Percentiles rank a stretch among this genome's conserved stretches.
Conservation (phyloP, 1,140 invertebrate species). For the Drosophila ambigua region DNA sequence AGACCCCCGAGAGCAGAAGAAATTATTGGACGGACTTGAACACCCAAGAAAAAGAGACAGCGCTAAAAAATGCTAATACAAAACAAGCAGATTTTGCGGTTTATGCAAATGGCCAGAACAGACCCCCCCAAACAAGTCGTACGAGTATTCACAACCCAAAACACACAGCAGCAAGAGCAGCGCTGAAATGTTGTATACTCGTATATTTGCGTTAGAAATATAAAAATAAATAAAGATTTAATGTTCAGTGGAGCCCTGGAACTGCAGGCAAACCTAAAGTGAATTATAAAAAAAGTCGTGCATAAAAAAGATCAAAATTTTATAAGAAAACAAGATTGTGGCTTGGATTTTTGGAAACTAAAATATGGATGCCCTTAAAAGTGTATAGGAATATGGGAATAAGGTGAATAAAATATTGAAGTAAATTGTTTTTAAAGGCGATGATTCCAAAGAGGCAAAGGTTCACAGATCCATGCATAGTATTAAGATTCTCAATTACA, state of each 20-base stretch:
- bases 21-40: conserved; percentile 59
- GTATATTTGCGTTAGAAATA: conserved; percentile 39
- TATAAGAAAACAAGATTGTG: background rate
- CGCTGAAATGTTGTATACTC: conserved; percentile 20
- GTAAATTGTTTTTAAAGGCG: background rate
- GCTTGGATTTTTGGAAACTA: background rate
- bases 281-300: conserved; percentile 10
- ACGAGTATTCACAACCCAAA: too few relatives aligned
- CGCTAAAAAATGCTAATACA: conserved; percentile 73
- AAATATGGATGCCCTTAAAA: background rate
- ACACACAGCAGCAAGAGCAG: conserved; percentile 37
- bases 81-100: conserved; percentile 80
- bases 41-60: conserved; percentile 11
- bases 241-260: conserved; percentile 21
- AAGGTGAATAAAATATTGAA: background rate
- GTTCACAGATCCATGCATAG: too few relatives aligned
- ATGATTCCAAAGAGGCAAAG: too few relatives aligned
- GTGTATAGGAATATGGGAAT: background rate
- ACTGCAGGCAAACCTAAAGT: conserved; percentile 21
- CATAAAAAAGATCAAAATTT: too few relatives aligned
- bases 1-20: conserved; percentile 29
- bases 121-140: conserved; percentile 55
- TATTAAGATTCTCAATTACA: too few relatives aligned
- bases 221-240: conserved; percentile 68
- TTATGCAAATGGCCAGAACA: conserved; percentile 69